A percentile compares a stretch with the other conserved stretches of the same genome.
These are phyloP conservation scores for Campodea augens DNA, from an alignment of 1,140 invertebrate species.

Conservation along the genomic window DNA sequence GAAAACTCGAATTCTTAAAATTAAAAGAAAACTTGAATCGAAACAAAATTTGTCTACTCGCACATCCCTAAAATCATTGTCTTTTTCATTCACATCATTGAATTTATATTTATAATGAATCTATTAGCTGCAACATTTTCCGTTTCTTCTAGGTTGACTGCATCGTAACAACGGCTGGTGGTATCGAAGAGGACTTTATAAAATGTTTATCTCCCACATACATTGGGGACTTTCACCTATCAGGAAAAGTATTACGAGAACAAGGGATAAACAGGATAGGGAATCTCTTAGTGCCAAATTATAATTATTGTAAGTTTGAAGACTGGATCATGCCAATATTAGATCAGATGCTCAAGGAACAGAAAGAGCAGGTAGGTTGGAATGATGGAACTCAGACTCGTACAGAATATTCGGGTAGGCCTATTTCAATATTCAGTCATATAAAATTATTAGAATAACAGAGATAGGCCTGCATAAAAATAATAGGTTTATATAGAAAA, in stretches of 20 bases:
- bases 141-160: conserved; percentile 54
- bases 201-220: conserved; percentile 93
- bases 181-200: conserved; percentile 97
- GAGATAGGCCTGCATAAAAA: background rate
- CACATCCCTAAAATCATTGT: too few relatives aligned
- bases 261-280: conserved; percentile 93
- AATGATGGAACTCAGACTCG: background rate
- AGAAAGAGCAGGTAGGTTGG: conserved; percentile 40
- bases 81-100: too few relatives aligned
- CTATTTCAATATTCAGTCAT: background rate
- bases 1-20: too few relatives aligned
- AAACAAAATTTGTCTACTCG: too few relatives aligned
- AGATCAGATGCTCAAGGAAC: conserved; percentile 77
- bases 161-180: conserved; percentile 92
- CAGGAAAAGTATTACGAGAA: conserved; percentile 54
- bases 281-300: conserved; percentile 92
- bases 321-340: conserved; percentile 93
- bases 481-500: conserved; percentile 1
- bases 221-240: conserved; percentile 73
- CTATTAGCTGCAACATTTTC: too few relatives aligned
- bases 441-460: too few relatives aligned
- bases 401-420: background rate
- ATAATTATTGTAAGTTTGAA: conserved; percentile 97
- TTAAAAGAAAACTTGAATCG: too few relatives aligned
- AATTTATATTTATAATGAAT: too few relatives aligned